Evolutionary conservation across 2,888 invertebrate genomes (phyloP).

Genomic region (Leucoptera coffeella): DNA sequence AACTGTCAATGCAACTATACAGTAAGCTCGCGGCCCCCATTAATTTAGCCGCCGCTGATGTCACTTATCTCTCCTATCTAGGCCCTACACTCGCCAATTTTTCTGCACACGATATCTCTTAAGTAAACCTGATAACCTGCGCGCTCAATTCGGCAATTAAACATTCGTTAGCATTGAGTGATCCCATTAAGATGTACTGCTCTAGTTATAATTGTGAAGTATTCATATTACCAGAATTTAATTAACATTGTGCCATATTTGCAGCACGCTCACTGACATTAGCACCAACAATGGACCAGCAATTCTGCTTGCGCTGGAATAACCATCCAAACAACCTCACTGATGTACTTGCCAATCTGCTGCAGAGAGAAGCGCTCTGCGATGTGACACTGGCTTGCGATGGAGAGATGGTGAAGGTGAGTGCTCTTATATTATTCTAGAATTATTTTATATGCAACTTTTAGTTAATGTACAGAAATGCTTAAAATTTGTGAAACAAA

Average conservation of each 20-base stretch:
- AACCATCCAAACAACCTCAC: constrained; percentile 89
- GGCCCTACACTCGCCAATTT: constrained; percentile 51
- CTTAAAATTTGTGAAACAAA: neutral
- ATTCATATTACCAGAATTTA: no score
- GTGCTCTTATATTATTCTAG: constrained; percentile 3
- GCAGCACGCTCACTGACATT: constrained; percentile 53
- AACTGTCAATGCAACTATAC: constrained; percentile 53
- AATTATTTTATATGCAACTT: neutral
- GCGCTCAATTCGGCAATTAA: no score
- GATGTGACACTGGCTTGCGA: constrained; percentile 91
- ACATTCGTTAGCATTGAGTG: neutral
- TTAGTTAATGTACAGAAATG: no score
- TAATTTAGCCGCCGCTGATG: constrained; percentile 49
- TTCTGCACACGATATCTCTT: constrained; percentile 37
- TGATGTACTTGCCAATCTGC: constrained; percentile 80
- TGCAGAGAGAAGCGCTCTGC: constrained; percentile 84
- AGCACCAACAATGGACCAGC: constrained; percentile 66
- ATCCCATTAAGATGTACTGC: constrained; percentile 8
- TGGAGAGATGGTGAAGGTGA: constrained; percentile 77
- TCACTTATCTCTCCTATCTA: constrained; percentile 53
- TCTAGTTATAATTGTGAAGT: no score
- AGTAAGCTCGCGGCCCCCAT: constrained; percentile 52
- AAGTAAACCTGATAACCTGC: constrained; percentile 39
- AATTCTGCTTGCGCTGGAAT: constrained; percentile 93
- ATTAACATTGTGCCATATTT: constrained; percentile 15